These are phyloP conservation scores for Peromyscus attwateri DNA, from an alignment of 2,797 vertebrate species.

Conservation along the genomic window DNA sequence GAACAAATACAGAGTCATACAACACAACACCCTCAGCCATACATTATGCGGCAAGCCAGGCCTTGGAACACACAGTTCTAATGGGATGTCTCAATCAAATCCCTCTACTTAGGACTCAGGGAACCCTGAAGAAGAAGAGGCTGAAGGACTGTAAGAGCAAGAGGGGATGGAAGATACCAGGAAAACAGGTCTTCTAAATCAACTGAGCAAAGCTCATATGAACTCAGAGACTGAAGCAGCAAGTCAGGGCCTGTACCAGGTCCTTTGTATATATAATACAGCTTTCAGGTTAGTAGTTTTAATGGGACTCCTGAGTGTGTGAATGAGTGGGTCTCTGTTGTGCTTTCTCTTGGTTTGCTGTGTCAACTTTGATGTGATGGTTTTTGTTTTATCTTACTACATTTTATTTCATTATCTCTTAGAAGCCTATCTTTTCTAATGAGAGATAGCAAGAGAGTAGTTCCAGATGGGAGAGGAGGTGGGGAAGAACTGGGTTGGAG, in stretches of 20 bases:
- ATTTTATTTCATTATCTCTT: background rate
- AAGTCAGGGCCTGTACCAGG: background rate
- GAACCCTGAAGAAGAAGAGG: background rate
- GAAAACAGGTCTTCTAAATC: background rate
- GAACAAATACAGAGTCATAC: background rate
- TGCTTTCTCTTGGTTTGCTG: background rate
- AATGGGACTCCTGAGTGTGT: background rate
- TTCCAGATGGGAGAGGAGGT: background rate
- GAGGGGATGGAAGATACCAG: background rate
- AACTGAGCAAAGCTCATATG: background rate
- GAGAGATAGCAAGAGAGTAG: background rate
- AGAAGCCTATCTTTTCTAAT: background rate
- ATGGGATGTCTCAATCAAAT: background rate
- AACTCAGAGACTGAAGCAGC: background rate
- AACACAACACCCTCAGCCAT: background rate
- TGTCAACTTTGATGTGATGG: background rate
- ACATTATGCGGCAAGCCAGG: background rate
- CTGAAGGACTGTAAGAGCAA: background rate
- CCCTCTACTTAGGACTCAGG: background rate
- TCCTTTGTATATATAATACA: background rate
- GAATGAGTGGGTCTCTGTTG: background rate
- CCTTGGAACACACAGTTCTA: background rate
- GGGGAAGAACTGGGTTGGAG: background rate
- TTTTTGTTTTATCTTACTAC: background rate
- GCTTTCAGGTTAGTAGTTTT: background rate